phyloP scores from a whole-genome alignment of 2,797 vertebrate genomes.

The Poecilia picta region DNA sequence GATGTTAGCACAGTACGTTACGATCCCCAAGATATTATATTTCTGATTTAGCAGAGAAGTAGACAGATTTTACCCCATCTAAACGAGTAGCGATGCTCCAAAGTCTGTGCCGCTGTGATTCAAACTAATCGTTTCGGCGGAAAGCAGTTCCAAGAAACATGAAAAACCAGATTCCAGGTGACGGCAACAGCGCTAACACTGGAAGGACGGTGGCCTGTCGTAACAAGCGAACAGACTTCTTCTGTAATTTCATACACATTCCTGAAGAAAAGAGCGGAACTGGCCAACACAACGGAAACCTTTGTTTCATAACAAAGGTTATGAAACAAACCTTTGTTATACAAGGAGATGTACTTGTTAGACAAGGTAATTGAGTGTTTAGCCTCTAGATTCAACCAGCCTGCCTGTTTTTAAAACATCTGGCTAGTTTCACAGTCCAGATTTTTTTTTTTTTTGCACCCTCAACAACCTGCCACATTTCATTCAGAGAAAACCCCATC shows the following conservation, averaged over 20 bases:
- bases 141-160: not conserved
- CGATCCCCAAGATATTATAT: not conserved
- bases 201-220: not conserved
- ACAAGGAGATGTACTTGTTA: constrained; percentile 1
- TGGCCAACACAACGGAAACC: not conserved
- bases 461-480: constrained; percentile 22
- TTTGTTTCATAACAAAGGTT: not conserved
- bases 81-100: not conserved
- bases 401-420: not conserved
- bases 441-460: not conserved
- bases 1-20: not conserved
- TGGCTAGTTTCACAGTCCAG: not conserved
- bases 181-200: not conserved
- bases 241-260: not conserved
- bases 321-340: no score
- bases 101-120: not conserved
- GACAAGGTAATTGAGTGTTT: not conserved
- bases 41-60: constrained; percentile 1
- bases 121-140: not conserved
- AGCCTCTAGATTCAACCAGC: not conserved
- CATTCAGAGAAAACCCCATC: constrained; percentile 4
- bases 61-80: not conserved
- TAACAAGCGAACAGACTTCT: not conserved
- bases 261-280: not conserved
- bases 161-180: not conserved